These are phyloP conservation scores for Cyphomyrus discorhynchus DNA, from an alignment of 2,113 vertebrate genomes.

Conservation along the genomic window DNA sequence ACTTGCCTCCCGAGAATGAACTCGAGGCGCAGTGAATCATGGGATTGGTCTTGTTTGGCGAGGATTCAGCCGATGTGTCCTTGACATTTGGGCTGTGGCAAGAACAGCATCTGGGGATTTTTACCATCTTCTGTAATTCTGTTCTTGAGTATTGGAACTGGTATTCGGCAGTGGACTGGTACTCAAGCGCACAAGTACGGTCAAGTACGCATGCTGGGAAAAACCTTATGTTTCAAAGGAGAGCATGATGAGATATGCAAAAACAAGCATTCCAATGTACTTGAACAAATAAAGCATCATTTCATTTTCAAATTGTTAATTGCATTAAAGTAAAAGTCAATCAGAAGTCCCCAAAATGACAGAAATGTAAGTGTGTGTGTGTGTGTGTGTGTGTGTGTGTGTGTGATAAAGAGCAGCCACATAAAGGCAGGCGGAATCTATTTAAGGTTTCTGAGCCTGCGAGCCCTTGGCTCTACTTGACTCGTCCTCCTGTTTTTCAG, in stretches of 20 bases:
- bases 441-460: background rate
- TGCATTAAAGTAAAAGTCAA: background rate
- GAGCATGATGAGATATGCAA: background rate
- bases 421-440: background rate
- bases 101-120: background rate
- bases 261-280: background rate
- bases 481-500: slow-evolving; percentile 50
- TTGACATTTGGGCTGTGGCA: background rate
- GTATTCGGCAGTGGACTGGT: too few species aligned
- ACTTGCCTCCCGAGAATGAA: background rate
- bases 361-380: background rate
- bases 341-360: background rate
- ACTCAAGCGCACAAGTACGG: background rate
- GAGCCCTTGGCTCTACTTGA: background rate
- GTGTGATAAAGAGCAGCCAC: background rate
- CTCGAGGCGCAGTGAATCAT: background rate
- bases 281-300: background rate
- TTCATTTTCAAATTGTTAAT: background rate
- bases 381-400: slow-evolving; percentile 10
- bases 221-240: background rate
- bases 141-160: too few species aligned
- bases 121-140: background rate
- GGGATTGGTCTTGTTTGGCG: background rate
- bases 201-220: background rate
- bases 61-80: background rate